A percentile compares a stretch with the other conserved stretches of the same genome.
phyloP scores from a whole-genome alignment of 2,888 invertebrate genomes.

The Graphium colonna region DNA sequence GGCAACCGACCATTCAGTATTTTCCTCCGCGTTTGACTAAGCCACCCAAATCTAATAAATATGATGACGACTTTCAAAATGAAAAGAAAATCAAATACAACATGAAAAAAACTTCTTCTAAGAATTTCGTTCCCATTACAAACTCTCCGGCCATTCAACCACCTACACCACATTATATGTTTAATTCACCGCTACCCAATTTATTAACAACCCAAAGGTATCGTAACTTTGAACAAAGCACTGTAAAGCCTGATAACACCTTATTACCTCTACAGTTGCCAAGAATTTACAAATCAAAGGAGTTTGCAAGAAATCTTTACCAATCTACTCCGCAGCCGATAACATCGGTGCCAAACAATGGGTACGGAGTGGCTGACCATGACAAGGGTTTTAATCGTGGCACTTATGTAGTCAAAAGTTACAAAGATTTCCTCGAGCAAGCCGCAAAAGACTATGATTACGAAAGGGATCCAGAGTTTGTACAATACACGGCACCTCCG shows the following conservation, averaged over 20 bases:
- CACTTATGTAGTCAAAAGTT: conserved; percentile 59
- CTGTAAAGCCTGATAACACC: background rate
- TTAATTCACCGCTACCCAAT: background rate
- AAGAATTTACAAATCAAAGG: conserved; percentile 3
- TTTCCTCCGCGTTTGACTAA: conserved; percentile 56
- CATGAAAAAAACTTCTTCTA: conserved; percentile 33
- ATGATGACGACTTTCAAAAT: conserved; percentile 42
- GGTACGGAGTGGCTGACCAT: conserved; percentile 30
- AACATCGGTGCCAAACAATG: conserved; percentile 30
- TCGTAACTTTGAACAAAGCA: background rate
- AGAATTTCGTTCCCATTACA: conserved; percentile 25
- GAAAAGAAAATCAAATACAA: conserved; percentile 46
- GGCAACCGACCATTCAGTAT: conserved; percentile 61
- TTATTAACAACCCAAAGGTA: too few relatives aligned
- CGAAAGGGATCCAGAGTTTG: conserved; percentile 38
- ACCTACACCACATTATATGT: conserved; percentile 11
- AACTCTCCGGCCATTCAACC: conserved; percentile 22
- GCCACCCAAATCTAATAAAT: conserved; percentile 39
- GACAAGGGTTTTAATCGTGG: conserved; percentile 48
- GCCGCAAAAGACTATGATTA: conserved; percentile 47
- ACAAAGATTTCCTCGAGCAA: conserved; percentile 53
- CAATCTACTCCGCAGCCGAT: conserved; percentile 34
- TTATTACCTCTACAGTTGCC: background rate
- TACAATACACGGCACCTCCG: conserved; percentile 38
- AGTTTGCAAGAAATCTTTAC: conserved; percentile 30